Base-by-base conservation (phyloP, 1,140 invertebrate species). In the Artemia franciscana region DNA sequence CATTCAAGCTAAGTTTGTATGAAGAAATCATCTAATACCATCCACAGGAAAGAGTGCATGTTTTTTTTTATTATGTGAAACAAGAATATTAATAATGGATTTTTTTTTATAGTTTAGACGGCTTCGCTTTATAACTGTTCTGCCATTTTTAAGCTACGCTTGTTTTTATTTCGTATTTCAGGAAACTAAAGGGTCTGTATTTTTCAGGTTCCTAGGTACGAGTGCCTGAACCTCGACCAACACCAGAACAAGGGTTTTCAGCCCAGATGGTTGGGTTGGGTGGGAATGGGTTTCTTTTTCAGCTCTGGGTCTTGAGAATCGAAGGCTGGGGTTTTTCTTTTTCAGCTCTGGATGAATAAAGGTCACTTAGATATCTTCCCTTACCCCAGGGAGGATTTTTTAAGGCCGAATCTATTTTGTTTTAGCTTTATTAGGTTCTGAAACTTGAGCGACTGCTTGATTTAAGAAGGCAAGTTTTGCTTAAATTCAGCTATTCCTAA, bases 181-280 rank as follows among this genome's bases (percentile, higher is more conserved):
- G 39, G 12, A 51, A 51, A 51, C 39, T 51, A 51, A 51, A 51
- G 39, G 39, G 39, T 51, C 39, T 60, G 12, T 26, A 56, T 56
- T 56, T 62, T 62, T 62, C 51, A 57, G 51, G 21, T 62, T 62
- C 25, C 25, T 58, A 58, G 39, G 39, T 51, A 51, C 21, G 12
- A 15, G 39, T 51, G 39, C 39, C 39, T 12, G 39, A 51, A 51
- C 39, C 39, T 51, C 39, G 21, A 3, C 39, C 21, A 18, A 15
- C 12, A 18, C 39, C 12, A 3, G 21, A 60, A 60, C 5, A 60
- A 60, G 25, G 21, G 12, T 9, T 15, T 7, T 60, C 15, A 15
- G 18, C 15, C 15, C n/a, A 24, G 58, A 24, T 1, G 58, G 60
- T 24, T 15, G 60, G 60, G 60, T 15, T 18, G 25, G 60, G 28